Evolutionary conservation across 2,888 invertebrate genomes (phyloP).

Genomic region (Agrochola lychnidis): DNA sequence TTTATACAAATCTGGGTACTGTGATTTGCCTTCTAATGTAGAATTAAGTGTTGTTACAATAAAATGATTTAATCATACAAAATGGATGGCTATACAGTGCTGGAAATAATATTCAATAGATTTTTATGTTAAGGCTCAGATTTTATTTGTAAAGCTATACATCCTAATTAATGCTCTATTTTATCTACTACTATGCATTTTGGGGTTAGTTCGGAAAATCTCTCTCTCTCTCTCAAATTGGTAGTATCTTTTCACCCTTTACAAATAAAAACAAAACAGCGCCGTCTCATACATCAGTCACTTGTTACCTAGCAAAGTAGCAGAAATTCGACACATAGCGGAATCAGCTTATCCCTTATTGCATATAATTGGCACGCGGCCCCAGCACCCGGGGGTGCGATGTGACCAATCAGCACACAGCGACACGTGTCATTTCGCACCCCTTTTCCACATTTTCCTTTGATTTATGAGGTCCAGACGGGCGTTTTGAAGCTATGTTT

Average conservation of each 20-base stretch:
- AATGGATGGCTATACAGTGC: background rate
- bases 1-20: constrained; percentile 26
- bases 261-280: constrained; percentile 10
- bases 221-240: background rate
- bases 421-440: constrained; percentile 88
- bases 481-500: constrained; percentile 58
- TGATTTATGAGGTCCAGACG: constrained; percentile 77
- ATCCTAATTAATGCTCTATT: background rate
- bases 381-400: constrained; percentile 69
- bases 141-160: background rate
- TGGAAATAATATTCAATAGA: background rate
- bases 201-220: background rate
- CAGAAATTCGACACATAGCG: constrained; percentile 62
- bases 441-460: constrained; percentile 86
- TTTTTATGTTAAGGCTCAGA: background rate
- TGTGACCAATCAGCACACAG: constrained; percentile 85
- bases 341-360: constrained; percentile 85
- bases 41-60: constrained; percentile 2
- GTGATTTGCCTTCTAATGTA: constrained; percentile 7
- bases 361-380: constrained; percentile 79
- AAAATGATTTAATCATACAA: background rate
- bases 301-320: constrained; percentile 53
- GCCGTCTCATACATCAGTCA: constrained; percentile 38
- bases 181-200: background rate
- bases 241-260: background rate